A percentile compares a stretch with the other conserved stretches of the same genome.
Evolutionary conservation across 1,140 invertebrate genomes (phyloP).

Genomic region (Drosophila ohnishii): DNA sequence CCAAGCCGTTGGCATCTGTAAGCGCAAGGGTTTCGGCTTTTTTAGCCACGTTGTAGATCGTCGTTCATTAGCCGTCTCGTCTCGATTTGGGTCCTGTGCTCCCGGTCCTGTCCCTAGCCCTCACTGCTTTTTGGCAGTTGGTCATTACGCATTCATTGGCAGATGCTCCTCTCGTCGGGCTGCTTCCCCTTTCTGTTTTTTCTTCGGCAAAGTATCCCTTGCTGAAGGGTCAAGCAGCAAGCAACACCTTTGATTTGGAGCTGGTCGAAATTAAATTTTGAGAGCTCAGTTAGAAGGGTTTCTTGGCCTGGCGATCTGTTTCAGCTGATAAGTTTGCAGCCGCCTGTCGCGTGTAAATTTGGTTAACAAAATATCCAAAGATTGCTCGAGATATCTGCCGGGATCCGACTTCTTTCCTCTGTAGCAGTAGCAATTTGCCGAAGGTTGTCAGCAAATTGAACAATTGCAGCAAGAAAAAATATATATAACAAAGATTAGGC

Average conservation of each 20-base stretch:
- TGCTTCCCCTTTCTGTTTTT: conserved; percentile 24
- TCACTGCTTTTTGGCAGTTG: conserved; percentile 74
- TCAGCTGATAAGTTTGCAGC: conserved; percentile 49
- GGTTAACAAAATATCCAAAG: conserved; percentile 62
- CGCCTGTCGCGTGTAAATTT: conserved; percentile 48
- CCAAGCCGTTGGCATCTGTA: conserved; percentile 65
- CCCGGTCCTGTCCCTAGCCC: conserved; percentile 18
- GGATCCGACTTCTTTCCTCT: conserved; percentile 5
- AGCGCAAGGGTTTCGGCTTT: conserved; percentile 56
- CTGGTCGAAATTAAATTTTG: conserved; percentile 39
- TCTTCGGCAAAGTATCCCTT: conserved; percentile 43
- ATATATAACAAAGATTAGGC: conserved; percentile 58
- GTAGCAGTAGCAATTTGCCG: conserved; percentile 52
- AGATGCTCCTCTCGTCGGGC: conserved; percentile 59
- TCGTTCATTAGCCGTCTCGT: conserved; percentile 61
- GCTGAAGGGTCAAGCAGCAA: conserved; percentile 64
- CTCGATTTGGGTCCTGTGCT: conserved; percentile 28
- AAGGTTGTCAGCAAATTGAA: conserved; percentile 51
- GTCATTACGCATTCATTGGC: conserved; percentile 77
- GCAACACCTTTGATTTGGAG: conserved; percentile 75
- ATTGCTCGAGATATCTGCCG: conserved; percentile 23
- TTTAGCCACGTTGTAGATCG: conserved; percentile 61
- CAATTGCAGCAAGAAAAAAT: conserved; percentile 30
- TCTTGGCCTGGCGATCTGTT: conserved; percentile 37
- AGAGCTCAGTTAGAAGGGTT: conserved; percentile 65